Evolutionary conservation across 2,113 vertebrate genomes (phyloP).

Genomic region (Pluvialis apricaria): DNA sequence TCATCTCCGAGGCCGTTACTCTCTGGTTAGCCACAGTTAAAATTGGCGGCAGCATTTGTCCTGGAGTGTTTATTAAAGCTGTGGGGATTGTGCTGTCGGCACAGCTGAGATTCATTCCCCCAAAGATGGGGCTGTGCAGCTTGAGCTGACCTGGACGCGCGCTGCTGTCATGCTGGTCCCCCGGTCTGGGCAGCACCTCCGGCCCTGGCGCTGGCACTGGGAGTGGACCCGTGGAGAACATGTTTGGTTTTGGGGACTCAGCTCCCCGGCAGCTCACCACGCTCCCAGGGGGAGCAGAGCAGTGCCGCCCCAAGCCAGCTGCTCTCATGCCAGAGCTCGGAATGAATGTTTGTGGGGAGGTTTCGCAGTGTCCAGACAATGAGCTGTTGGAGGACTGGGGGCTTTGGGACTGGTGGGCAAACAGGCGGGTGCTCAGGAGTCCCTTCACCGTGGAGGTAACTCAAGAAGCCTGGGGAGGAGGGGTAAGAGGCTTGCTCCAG

Average conservation of each 20-base stretch:
- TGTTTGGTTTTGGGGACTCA: background rate
- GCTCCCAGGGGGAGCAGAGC: too few relatives aligned
- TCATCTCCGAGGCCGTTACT: background rate
- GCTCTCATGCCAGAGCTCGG: too few relatives aligned
- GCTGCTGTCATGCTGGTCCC: accelerated
- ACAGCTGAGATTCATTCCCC: background rate
- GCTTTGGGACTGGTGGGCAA: too few relatives aligned
- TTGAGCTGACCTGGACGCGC: accelerated
- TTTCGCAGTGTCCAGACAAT: too few relatives aligned
- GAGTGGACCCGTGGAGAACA: accelerated
- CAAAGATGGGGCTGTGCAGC: background rate
- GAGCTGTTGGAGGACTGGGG: too few relatives aligned
- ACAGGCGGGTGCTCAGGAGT: too few relatives aligned
- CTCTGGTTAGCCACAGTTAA: background rate
- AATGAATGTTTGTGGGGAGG: too few relatives aligned
- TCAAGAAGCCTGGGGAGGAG: too few relatives aligned
- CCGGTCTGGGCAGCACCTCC: background rate
- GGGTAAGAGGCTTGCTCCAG: too few relatives aligned
- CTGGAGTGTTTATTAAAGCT: background rate
- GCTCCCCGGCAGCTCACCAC: accelerated
- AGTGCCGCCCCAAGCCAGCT: too few relatives aligned
- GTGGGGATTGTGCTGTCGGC: background rate
- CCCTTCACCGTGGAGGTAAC: too few relatives aligned
- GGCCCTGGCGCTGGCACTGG: accelerated
- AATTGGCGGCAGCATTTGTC: background rate